Conservation (phyloP, 2,797 vertebrate species). For the Vultur gryphus region DNA sequence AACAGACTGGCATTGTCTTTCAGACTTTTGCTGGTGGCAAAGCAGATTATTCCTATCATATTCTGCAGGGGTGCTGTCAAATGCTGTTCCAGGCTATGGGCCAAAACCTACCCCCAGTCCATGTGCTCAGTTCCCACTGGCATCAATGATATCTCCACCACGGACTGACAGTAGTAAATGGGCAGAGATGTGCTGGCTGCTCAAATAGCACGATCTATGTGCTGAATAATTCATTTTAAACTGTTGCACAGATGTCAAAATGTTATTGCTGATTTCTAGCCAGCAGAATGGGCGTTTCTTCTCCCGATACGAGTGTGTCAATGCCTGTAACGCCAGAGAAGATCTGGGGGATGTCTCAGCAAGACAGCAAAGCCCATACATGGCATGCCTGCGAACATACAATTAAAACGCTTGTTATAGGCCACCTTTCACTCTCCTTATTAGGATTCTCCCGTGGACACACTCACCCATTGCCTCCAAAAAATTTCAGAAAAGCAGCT, state of each 20-base stretch:
- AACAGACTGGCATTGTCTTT: slow-evolving; percentile 4
- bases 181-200: slow-evolving; percentile 60
- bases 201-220: slow-evolving; percentile 26
- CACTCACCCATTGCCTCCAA: background rate
- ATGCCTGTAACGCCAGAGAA: background rate
- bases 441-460: background rate
- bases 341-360: background rate
- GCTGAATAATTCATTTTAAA: slow-evolving; percentile 71
- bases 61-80: slow-evolving; percentile 57
- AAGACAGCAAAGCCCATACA: background rate
- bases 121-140: slow-evolving; percentile 49
- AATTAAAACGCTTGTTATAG: background rate
- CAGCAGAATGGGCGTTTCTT: slow-evolving; percentile 40
- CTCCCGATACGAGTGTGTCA: background rate
- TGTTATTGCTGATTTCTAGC: slow-evolving; percentile 60
- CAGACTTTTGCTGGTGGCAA: background rate
- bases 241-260: slow-evolving; percentile 67
- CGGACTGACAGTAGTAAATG: slow-evolving; percentile 40
- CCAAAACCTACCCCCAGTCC: slow-evolving; percentile 58
- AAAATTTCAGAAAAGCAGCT: background rate
- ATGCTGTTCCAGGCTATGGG: slow-evolving; percentile 46
- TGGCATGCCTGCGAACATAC: background rate
- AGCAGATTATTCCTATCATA: slow-evolving; percentile 37
- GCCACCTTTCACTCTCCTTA: background rate
- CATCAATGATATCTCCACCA: slow-evolving; percentile 31